Base-by-base conservation (phyloP, 2,113 vertebrate genomes). In the Hippocampus mohnikei region DNA sequence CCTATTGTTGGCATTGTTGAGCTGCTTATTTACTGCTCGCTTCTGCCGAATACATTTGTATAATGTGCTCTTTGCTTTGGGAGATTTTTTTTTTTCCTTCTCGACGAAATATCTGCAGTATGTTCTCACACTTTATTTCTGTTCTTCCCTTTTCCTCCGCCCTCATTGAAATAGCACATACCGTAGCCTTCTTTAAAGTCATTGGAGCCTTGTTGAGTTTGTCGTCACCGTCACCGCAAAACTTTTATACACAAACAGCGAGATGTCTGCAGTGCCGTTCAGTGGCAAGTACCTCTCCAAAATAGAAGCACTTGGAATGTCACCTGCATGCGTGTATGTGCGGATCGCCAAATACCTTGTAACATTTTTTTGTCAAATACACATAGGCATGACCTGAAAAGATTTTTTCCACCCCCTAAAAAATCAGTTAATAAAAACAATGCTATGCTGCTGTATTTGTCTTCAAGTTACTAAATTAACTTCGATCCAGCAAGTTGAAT, bases 211-310 rank as follows among this genome's bases (percentile, higher is more conserved):
- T 66, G 77, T 42, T 50, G 65, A 33, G 67, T 70, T 77, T 80
- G 80, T 84, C 66, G 68, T 74, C 84, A 77, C 75, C 70, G 16
- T n/a, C 29, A 64, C 88, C 81, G 1, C 88, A 90, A 79, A 76
- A 81, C 75, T 76, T 87, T 81, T 85, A 72, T 77, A 73, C 71
- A 77, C 78, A 86, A 90, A 90, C 83, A 85, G 79, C 74, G 84
- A 87, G 87, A 87, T 79, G 72, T 84, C 82, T 76, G 15, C 81
- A 62, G 75, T 67, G 70, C 60, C 33, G 29, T 70, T 25, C 27
- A 8, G 67, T 69, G 73, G 72, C 69, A 82, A 77, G 69, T 65
- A 42, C 37, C 12, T 41, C 74, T 83, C 79, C 27, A 72, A 85
- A 88, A 88, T 82, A 88, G 88, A 86, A 79, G 69, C 70, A 67